phyloP scores from a whole-genome alignment of 1,140 invertebrate genomes.

The Heliconius nattereri region DNA sequence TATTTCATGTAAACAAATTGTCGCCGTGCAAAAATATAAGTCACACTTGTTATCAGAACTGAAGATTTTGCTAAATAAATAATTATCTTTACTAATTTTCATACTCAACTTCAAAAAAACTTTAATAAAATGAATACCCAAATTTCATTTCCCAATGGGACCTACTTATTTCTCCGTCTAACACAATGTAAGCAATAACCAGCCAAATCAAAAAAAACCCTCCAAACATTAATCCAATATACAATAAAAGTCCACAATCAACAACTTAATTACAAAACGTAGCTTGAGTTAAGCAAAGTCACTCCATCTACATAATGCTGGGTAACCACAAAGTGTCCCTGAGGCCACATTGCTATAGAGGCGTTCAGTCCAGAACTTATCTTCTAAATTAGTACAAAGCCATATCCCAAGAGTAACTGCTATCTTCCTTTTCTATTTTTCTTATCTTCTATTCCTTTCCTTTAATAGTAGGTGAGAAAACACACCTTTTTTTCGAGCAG shows the following conservation, averaged over 20 bases:
- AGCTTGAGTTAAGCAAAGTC: constrained; percentile 8
- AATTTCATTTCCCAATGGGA: too few species aligned
- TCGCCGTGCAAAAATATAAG: too few species aligned
- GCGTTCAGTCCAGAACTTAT: constrained; percentile 26
- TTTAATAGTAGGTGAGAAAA: too few species aligned
- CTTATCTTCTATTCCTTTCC: background rate
- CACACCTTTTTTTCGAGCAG: too few species aligned
- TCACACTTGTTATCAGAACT: too few species aligned
- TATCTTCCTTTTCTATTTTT: constrained; percentile 25
- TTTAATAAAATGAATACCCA: too few species aligned
- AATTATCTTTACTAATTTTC: too few species aligned
- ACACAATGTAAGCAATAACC: too few species aligned
- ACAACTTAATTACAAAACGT: constrained; percentile 3
- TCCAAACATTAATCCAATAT: background rate
- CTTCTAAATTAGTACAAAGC: constrained; percentile 42
- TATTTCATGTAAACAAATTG: too few species aligned
- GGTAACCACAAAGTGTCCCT: constrained; percentile 33
- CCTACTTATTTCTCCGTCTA: too few species aligned
- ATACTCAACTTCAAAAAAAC: too few species aligned
- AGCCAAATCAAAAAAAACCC: background rate
- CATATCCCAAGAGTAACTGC: constrained; percentile 22
- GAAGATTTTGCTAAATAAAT: too few species aligned
- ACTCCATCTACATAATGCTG: constrained; percentile 21
- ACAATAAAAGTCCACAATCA: background rate
- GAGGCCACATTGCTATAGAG: constrained; percentile 27